Base-by-base conservation (phyloP, 2,797 vertebrate genomes). In the Helicolenus hilgendorfi region DNA sequence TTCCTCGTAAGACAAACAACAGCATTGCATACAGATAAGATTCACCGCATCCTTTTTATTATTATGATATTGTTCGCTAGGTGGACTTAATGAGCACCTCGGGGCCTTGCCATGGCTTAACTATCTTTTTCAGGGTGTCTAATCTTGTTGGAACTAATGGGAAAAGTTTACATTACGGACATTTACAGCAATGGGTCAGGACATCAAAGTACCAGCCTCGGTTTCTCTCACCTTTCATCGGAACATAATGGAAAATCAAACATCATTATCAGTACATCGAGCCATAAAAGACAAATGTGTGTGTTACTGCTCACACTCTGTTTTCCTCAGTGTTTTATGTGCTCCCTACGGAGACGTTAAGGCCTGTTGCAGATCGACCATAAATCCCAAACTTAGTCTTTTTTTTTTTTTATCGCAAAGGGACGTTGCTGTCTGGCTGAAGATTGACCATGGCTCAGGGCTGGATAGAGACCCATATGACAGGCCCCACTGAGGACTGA, bases 181-280 rank as follows among this genome's bases (percentile, higher is more conserved):
- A 85, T 95, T 93, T 94, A 87, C 75, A 89, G 86, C 87, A 85
- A 20, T 72, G 72, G 89, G 85, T 90, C 87, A 79, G 65, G 79
- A 88, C 87, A 79, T 91, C 78, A 83, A 81, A 79, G 81, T 68
- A 71, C 27, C 79, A 62, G 90, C 38, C 72, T 76, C 69, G 68
- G 76, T 91, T 89, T 94, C 59, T 83, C 86, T 92, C 92, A 89
- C 92, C 93, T 93, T 95, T 95, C 92, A 93, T 89, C 87, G 87
- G 79, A 94, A 95, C 88, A 87, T 95, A 96, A 96, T 96, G 55
- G 83, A 95, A 96, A 97, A 97, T 96, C 95, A 97, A 96, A 97
- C 97, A 95, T 94, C 93, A 94, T 96, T 96, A 96, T 92, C 84
- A 95, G 93, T 92, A 92, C 95, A 94, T 91, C 90, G 95, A 95